phyloP scores from a whole-genome alignment of 1,140 invertebrate species.

The Drosophila kohkoa region DNA sequence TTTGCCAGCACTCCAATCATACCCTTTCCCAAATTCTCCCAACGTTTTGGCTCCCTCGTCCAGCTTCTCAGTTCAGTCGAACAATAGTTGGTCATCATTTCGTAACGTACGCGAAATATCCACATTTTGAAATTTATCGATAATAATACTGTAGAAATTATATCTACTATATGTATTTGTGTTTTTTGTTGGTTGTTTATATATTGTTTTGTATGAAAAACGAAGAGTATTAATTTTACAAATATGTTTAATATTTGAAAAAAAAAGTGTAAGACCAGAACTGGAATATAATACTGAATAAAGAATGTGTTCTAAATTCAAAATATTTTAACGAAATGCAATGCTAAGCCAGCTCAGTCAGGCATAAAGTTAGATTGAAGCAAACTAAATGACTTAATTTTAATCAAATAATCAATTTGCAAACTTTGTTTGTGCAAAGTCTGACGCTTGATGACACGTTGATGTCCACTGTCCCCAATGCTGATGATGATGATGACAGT shows the following conservation, averaged over 20 bases:
- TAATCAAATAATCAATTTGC: slow-evolving; percentile 81
- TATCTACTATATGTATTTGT: not conserved
- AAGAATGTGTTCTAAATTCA: not conserved
- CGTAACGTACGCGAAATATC: slow-evolving; percentile 30
- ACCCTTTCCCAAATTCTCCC: slow-evolving; percentile 31
- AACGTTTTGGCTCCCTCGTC: slow-evolving; percentile 28
- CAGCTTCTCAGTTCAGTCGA: slow-evolving; percentile 37
- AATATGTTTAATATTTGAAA: slow-evolving; percentile 15
- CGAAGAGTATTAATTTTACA: slow-evolving; percentile 6
- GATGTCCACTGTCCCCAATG: slow-evolving; percentile 21
- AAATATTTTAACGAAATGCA: not conserved
- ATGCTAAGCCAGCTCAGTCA: slow-evolving; percentile 13
- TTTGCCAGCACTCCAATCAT: slow-evolving; percentile 31
- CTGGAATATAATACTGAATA: slow-evolving; percentile 32
- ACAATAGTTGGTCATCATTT: slow-evolving; percentile 22
- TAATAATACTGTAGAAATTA: not conserved
- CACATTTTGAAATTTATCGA: slow-evolving; percentile 32
- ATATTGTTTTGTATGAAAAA: not conserved
- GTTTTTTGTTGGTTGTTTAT: not conserved
- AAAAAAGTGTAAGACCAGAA: slow-evolving; percentile 27
- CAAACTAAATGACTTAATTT: slow-evolving; percentile 76
- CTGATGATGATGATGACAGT: no score
- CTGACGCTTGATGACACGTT: slow-evolving; percentile 76
- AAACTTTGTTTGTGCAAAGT: slow-evolving; percentile 76
- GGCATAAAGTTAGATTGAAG: not conserved